phyloP scores from a whole-genome alignment of 1,140 invertebrate species.

The Penaeus japonicus region DNA sequence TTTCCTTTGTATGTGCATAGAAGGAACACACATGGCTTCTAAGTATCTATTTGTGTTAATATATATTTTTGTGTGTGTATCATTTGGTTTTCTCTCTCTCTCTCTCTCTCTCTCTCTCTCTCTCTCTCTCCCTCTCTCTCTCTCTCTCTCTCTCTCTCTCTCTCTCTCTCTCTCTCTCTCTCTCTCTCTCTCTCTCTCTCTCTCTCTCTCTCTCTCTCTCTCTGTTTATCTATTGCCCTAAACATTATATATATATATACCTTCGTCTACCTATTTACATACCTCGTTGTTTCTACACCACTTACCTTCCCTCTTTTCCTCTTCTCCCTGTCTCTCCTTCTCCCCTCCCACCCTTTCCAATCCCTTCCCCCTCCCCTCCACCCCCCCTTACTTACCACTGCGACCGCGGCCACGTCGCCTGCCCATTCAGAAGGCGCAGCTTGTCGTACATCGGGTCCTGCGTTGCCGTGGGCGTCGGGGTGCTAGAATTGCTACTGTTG shows the following conservation, averaged over 20 bases:
- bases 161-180: constrained; percentile 7
- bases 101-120: neutral
- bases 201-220: neutral
- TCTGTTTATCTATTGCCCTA: neutral
- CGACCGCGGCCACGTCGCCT: constrained; percentile 63
- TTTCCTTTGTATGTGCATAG: too few relatives aligned
- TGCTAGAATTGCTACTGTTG: neutral
- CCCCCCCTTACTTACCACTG: constrained; percentile 33
- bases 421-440: constrained; percentile 67
- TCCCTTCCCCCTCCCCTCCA: too few relatives aligned
- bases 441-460: constrained; percentile 68
- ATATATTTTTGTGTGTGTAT: too few relatives aligned
- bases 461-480: constrained; percentile 32
- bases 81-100: neutral
- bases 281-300: neutral
- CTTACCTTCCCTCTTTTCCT: neutral
- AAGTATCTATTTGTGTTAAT: too few relatives aligned
- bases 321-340: neutral
- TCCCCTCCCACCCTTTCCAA: too few relatives aligned
- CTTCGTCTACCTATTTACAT: neutral
- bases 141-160: neutral
- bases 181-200: neutral
- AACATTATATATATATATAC: neutral
- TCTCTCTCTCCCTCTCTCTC: neutral
- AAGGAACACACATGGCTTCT: too few relatives aligned